Conservation (phyloP, 2,113 vertebrate species). For the Morone chrysops region DNA sequence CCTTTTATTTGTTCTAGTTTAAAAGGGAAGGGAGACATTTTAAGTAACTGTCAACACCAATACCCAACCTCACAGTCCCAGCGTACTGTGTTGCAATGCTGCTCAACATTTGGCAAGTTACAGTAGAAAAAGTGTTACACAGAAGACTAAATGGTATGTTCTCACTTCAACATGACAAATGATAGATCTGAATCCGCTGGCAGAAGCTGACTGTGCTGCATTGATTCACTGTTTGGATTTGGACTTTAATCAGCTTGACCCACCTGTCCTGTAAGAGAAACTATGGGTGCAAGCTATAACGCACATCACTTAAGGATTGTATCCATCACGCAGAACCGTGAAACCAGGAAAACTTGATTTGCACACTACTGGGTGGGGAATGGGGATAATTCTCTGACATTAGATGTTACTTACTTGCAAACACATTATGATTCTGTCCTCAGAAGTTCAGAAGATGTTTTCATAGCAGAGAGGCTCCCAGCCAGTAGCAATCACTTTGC, state of each 20-base stretch:
- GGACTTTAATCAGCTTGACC: constrained; percentile 1
- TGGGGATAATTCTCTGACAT: constrained; percentile 4
- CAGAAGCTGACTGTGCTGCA: neutral
- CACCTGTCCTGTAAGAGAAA: neutral
- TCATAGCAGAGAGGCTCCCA: constrained; percentile 23
- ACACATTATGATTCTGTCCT: constrained; percentile 21
- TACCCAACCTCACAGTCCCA: neutral
- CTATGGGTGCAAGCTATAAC: neutral
- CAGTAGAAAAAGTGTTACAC: neutral
- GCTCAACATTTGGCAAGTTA: neutral
- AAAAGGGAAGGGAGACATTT: constrained; percentile 59
- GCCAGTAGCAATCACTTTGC: constrained; percentile 49
- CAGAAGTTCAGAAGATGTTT: constrained; percentile 16
- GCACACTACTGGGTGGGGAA: constrained; percentile 33
- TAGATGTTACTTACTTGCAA: constrained; percentile 4
- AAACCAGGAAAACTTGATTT: constrained; percentile 50
- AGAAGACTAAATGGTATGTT: constrained; percentile 1
- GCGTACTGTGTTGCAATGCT: constrained; percentile 15
- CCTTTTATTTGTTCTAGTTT: constrained; percentile 11
- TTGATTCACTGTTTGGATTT: neutral
- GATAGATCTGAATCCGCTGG: constrained; percentile 13
- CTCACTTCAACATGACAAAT: neutral
- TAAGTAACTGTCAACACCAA: neutral
- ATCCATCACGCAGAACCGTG: constrained; percentile 17
- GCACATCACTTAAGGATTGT: constrained; percentile 18